Percentiles rank a stretch among this genome's conserved stretches.
These are phyloP conservation scores for Hypothenemus hampei DNA, from an alignment of 1,140 invertebrate genomes.

Conservation along the genomic window DNA sequence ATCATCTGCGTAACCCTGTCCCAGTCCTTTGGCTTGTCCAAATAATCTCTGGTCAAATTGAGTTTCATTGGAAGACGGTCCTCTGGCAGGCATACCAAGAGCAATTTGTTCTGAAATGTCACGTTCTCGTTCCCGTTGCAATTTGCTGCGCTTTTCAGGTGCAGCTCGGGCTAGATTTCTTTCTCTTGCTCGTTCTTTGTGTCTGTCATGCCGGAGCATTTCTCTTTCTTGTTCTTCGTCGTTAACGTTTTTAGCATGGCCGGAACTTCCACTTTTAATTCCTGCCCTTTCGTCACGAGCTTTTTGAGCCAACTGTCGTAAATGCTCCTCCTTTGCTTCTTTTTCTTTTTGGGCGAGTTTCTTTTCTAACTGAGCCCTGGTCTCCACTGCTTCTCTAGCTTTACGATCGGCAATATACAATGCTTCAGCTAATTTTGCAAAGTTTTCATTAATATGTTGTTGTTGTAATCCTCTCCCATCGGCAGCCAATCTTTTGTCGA, in stretches of 20 bases:
- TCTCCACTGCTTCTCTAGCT: slow-evolving; percentile 94
- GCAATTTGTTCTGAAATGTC: slow-evolving; percentile 99
- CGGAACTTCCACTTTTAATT: slow-evolving; percentile 50
- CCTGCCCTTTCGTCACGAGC: slow-evolving; percentile 93
- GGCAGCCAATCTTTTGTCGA: slow-evolving; percentile 96
- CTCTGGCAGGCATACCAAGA: slow-evolving; percentile 88
- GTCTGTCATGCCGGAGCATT: slow-evolving; percentile 80
- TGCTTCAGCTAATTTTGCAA: slow-evolving; percentile 96
- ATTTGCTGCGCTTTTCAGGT: slow-evolving; percentile 87
- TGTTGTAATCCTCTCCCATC: slow-evolving; percentile 96
- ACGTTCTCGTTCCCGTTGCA: slow-evolving; percentile 88
- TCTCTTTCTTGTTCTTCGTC: slow-evolving; percentile 85
- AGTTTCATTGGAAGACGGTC: slow-evolving; percentile 65
- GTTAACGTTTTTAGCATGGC: slow-evolving; percentile 37
- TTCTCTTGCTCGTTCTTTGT: slow-evolving; percentile 88
- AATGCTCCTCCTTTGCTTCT: slow-evolving; percentile 95
- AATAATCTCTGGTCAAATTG: slow-evolving; percentile 96
- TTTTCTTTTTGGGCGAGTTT: slow-evolving; percentile 97
- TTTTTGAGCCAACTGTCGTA: slow-evolving; percentile 89
- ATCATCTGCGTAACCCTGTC: slow-evolving; percentile 84
- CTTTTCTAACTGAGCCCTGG: slow-evolving; percentile 91
- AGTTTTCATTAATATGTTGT: slow-evolving; percentile 98
- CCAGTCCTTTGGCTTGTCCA: slow-evolving; percentile 93
- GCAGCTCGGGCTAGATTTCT: slow-evolving; percentile 89
- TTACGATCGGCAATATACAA: slow-evolving; percentile 98